These are phyloP conservation scores for Synaphobranchus kaupii DNA, from an alignment of 2,797 vertebrate genomes.

Conservation along the genomic window DNA sequence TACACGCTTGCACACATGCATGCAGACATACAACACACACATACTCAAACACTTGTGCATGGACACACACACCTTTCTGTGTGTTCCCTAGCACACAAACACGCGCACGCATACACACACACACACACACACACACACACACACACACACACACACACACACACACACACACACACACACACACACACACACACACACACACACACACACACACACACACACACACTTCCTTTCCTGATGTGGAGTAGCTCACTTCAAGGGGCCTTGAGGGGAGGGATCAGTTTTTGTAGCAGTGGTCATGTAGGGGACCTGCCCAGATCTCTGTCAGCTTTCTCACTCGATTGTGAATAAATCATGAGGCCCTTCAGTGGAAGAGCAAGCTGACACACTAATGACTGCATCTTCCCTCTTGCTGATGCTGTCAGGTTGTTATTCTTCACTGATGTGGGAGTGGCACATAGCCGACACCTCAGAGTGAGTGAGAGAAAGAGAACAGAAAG, in stretches of 20 bases:
- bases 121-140: background rate
- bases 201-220: background rate
- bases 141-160: background rate
- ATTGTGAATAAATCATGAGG: slow-evolving; percentile 41
- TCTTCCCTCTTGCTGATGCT: slow-evolving; percentile 58
- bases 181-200: background rate
- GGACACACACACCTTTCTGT: background rate
- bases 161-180: background rate
- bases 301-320: background rate
- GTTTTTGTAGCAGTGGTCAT: slow-evolving; percentile 6
- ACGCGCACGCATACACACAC: too few relatives aligned
- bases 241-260: background rate
- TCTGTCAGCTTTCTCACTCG: slow-evolving; percentile 13
- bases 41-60: background rate
- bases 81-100: too few relatives aligned
- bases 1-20: background rate
- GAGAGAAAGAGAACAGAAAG: slow-evolving; percentile 40
- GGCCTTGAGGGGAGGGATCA: background rate
- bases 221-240: background rate
- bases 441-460: slow-evolving; percentile 56
- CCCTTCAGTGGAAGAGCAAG: slow-evolving; percentile 35
- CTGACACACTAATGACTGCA: slow-evolving; percentile 62
- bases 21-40: background rate
- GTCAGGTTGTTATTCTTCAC: slow-evolving; percentile 49
- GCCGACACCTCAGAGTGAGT: slow-evolving; percentile 60